These are phyloP conservation scores for Manis javanica DNA, from an alignment of 2,797 vertebrate species.

Conservation along the genomic window DNA sequence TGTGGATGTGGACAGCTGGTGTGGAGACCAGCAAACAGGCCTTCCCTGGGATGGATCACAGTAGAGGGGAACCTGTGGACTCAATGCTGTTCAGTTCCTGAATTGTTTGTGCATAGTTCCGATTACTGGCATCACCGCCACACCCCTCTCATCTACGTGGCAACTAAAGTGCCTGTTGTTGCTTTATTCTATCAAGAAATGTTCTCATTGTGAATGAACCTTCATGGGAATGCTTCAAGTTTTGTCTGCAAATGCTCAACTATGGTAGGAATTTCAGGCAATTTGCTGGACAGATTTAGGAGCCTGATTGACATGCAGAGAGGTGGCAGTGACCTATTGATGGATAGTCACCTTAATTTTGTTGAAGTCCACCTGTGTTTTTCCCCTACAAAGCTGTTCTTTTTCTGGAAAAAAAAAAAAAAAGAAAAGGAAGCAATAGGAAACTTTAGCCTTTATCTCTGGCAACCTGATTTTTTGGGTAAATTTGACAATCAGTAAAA, in stretches of 20 bases:
- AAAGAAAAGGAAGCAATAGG: background rate
- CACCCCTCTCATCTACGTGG: no score
- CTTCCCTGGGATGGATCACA: background rate
- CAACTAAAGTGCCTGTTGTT: background rate
- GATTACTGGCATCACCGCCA: background rate
- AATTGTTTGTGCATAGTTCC: background rate
- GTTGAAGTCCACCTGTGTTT: background rate
- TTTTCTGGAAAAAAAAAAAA: background rate
- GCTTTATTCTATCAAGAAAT: background rate
- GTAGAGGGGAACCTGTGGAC: fast-evolving
- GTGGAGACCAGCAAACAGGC: background rate
- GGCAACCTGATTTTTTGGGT: background rate
- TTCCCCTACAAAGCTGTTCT: background rate
- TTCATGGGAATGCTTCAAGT: background rate
- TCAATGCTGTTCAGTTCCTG: background rate
- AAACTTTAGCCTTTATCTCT: background rate
- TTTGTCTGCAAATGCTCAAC: background rate
- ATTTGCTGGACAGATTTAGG: background rate
- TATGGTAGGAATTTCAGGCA: background rate
- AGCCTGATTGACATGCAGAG: background rate
- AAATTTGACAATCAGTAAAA: background rate
- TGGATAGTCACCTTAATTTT: background rate
- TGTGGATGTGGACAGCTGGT: background rate
- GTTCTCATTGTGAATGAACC: background rate
- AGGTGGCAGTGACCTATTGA: background rate